Evolutionary conservation across 2,113 vertebrate species (phyloP).

Genomic region (Mirza zaza): DNA sequence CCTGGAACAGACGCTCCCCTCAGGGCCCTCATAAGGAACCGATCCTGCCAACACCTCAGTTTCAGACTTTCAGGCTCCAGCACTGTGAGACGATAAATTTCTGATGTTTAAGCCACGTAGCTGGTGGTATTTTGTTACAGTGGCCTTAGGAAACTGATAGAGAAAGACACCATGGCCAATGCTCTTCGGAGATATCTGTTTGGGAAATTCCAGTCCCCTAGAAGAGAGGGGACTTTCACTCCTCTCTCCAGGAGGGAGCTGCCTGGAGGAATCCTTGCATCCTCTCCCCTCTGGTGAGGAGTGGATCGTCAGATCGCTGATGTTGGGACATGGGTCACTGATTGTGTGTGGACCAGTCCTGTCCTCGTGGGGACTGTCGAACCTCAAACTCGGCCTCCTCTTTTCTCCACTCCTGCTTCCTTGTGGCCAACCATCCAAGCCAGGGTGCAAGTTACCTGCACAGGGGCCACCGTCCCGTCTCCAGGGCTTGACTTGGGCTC

Average conservation of each 20-base stretch:
- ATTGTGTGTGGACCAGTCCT: not conserved
- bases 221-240: not conserved
- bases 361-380: not conserved
- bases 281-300: not conserved
- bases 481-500: not conserved
- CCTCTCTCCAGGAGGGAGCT: not conserved
- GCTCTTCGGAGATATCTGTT: not conserved
- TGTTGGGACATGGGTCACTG: not conserved
- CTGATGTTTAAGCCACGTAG: not conserved
- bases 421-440: not conserved
- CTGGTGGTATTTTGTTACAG: not conserved
- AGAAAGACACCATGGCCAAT: not conserved
- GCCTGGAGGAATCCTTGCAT: not conserved
- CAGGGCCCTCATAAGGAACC: not conserved
- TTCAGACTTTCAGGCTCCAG: not conserved
- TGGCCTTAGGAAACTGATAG: not conserved
- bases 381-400: not conserved
- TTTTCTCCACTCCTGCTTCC: not conserved
- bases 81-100: not conserved
- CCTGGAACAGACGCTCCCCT: not conserved
- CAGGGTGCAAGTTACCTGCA: not conserved
- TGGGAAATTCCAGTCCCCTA: not conserved
- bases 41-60: not conserved
- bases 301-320: not conserved
- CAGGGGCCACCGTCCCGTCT: accelerated